Percentiles rank a stretch among this genome's conserved stretches.
Conservation (phyloP, 2,888 invertebrate genomes). For the Acleris holmiana region DNA sequence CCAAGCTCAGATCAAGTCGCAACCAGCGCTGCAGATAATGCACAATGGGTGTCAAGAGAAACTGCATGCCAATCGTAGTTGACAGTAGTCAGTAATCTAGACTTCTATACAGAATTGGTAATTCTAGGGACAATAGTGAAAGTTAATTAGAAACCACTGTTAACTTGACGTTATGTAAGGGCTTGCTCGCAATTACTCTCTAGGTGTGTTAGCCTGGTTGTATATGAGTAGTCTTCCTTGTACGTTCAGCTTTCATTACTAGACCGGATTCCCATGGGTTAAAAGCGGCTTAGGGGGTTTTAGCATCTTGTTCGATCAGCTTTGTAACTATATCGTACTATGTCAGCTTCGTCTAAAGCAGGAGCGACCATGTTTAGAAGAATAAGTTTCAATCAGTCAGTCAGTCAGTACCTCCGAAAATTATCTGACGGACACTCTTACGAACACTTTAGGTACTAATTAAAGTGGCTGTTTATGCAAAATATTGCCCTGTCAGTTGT, state of each 20-base stretch:
- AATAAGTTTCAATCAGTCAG: no score
- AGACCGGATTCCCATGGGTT: background rate
- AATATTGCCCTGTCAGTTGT: no score
- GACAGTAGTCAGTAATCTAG: constrained; percentile 22
- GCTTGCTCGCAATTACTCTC: constrained; percentile 10
- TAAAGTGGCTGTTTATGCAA: no score
- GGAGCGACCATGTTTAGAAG: no score
- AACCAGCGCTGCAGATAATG: constrained; percentile 33
- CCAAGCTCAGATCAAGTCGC: constrained; percentile 18
- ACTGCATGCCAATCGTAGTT: constrained; percentile 51
- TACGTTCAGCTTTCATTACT: constrained; percentile 1
- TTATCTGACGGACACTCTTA: no score
- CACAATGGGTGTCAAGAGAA: constrained; percentile 58
- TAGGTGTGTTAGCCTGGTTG: constrained; percentile 1
- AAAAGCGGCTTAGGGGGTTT: background rate
- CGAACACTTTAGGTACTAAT: no score
- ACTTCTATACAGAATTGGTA: constrained; percentile 34
- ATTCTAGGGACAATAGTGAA: constrained; percentile 36
- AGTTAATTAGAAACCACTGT: constrained; percentile 33
- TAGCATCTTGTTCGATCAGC: no score
- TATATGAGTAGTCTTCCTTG: constrained; percentile 14
- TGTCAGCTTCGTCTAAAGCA: no score
- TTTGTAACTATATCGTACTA: no score
- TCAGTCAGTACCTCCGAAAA: no score
- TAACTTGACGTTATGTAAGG: constrained; percentile 32